Evolutionary conservation across 2,888 invertebrate species (phyloP).

Genomic region (Hypselothyrea guttata): DNA sequence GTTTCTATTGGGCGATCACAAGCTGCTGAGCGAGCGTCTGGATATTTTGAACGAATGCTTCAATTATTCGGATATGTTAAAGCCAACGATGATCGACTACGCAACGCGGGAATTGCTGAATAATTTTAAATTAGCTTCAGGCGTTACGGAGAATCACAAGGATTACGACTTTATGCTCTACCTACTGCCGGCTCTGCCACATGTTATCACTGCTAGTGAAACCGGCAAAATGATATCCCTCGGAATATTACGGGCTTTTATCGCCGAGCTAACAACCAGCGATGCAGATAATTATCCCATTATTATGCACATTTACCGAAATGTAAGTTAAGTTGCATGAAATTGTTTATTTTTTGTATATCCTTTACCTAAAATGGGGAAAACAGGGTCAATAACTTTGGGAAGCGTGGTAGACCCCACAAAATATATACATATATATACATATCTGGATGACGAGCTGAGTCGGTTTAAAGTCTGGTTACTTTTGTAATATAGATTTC

Average conservation of each 20-base stretch:
- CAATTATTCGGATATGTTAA: conserved; percentile 57
- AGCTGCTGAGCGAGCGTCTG: conserved; percentile 23
- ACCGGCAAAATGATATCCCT: conserved; percentile 58
- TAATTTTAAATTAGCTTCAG: conserved; percentile 23
- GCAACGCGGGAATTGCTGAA: conserved; percentile 39
- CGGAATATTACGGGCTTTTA: conserved; percentile 44
- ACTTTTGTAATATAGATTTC: conserved; percentile 30
- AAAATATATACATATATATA: too few relatives aligned
- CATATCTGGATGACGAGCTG: too few relatives aligned
- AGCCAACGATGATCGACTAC: conserved; percentile 64
- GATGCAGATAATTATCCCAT: conserved; percentile 16
- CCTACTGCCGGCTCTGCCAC: conserved; percentile 45
- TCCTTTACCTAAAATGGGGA: not conserved
- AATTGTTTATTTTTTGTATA: not conserved
- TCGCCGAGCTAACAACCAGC: conserved; percentile 38
- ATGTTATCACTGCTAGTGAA: conserved; percentile 57
- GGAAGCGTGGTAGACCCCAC: too few relatives aligned
- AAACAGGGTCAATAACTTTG: too few relatives aligned
- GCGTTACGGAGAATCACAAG: conserved; percentile 21
- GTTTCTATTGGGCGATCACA: conserved; percentile 22
- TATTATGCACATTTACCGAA: conserved; percentile 55
- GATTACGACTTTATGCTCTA: conserved; percentile 44
- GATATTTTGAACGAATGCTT: conserved; percentile 54
- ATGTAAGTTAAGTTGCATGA: conserved; percentile 27
- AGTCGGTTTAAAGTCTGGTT: not conserved